These are phyloP conservation scores for Pantala flavescens DNA, from an alignment of 1,140 invertebrate genomes.

Conservation along the genomic window DNA sequence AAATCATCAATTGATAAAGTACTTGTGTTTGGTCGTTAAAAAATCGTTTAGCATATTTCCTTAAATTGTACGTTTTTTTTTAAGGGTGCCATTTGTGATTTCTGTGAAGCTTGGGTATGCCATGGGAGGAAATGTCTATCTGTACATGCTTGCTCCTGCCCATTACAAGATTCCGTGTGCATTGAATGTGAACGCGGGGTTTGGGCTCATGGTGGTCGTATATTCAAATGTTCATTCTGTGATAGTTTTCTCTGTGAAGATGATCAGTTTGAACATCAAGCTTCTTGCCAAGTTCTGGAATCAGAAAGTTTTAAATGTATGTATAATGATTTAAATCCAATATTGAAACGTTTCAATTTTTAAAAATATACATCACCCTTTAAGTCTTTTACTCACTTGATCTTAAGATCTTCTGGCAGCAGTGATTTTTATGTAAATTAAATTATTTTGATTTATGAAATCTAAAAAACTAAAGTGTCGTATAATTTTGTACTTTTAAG, in stretches of 20 bases:
- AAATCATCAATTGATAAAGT: background rate
- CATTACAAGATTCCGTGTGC: slow-evolving; percentile 76
- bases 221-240: slow-evolving; percentile 90
- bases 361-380: too few species aligned
- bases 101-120: slow-evolving; percentile 95
- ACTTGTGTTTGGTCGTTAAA: background rate
- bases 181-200: slow-evolving; percentile 84
- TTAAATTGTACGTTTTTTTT: background rate
- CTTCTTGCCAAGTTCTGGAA: slow-evolving; percentile 89
- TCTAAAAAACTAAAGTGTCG: too few species aligned
- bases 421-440: too few species aligned
- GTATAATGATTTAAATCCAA: slow-evolving; percentile 27
- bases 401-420: too few species aligned
- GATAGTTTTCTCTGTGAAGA: slow-evolving; percentile 87
- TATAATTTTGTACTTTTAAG: too few species aligned
- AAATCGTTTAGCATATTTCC: background rate
- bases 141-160: slow-evolving; percentile 85
- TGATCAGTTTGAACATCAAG: slow-evolving; percentile 98
- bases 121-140: slow-evolving; percentile 86
- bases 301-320: slow-evolving; percentile 89
- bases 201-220: slow-evolving; percentile 88
- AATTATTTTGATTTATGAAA: too few species aligned
- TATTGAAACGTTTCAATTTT: too few species aligned
- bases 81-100: slow-evolving; percentile 92
- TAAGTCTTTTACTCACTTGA: too few species aligned